Base-by-base conservation (phyloP, 2,888 invertebrate species). In the Pristionchus maxplancki region DNA sequence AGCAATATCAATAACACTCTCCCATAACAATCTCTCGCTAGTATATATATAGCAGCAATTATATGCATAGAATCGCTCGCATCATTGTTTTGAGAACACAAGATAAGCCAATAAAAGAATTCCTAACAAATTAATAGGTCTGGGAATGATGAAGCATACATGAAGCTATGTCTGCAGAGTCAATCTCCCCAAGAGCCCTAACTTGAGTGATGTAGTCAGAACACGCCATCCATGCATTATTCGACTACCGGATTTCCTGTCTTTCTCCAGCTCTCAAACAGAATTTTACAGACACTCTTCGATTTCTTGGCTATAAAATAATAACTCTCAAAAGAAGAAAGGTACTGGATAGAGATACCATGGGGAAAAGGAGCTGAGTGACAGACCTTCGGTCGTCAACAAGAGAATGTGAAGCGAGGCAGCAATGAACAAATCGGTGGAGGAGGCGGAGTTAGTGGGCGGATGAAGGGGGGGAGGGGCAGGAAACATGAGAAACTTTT, bases 331-430 rank as follows among this genome's bases (percentile, higher is more conserved):
- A 44, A 44, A 15, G 44, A 81, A 20, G 50, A 81, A 44, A 81
- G 28, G 44, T 28, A 81, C 11, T 15, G 34, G 81, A 81, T 31
- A 37, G 82, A 82, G 82, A 50, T 71, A 71, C 67, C 37, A 28
- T 74, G 20, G 74, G 74, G n/a, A 31, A 34, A 34, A 24, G 31
- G 40, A 40, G 74, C 37, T 17, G 74, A 37, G 67, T 31, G 67
- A 34, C 34, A 62, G 67, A n/a, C 28, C 31, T 34, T 67, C 67
- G 67, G 31, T 67, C n/a, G 74, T 74, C 74, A 74, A 74, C 74
- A 74, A 67, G 67, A 67, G 67, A 67, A 74, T 74, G 74, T 37
- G 40, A 74, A 74, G 74, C 40, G 74, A 40, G 74, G 74, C 40
- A 74, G 74, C 34, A 34, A 34, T 67, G 67, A 34, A 71, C 71